Evolutionary conservation across 2,113 vertebrate species (phyloP), one percentile per base, ranked within the genome.

Genomic region (Passer domesticus): DNA sequence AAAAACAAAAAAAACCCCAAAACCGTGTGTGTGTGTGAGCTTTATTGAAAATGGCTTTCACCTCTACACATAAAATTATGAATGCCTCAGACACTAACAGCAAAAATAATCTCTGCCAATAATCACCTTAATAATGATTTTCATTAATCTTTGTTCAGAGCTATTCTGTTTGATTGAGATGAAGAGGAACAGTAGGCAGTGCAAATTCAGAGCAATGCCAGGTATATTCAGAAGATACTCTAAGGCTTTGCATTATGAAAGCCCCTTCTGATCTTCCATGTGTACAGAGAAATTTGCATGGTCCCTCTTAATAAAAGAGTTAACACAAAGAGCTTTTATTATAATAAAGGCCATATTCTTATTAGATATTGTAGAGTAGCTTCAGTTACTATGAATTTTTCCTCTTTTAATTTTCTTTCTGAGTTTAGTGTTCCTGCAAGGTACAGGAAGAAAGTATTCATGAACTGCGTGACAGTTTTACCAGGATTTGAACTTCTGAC

Each of bases 101-200:
- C 22, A 94, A 81, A 95, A 95, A 69, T 90, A 93, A 96, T 96
- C 79, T 95, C 68, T 60, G 30, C 1, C 13, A 96, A 67, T 94
- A 94, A 95, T 96, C 93, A 86, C 60, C 60, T 85, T 90, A 93
- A 93, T 94, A 94, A 95, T 70, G 68, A 88, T 86, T 95, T 97
- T 93, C 85, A 88, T 95, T 94, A 95, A 70, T 91, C 90, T 90
- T 94, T 93, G 60, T 90, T 94, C 88, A 90, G 90, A 92, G 63
- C 47, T 86, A 62, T 94, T 90, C 55, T 70, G 56, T 94, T 96
- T 95, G 92, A 94, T 77, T 90, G 79, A 83, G 95, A 95, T 93
- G 90, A 97, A 92, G 91, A 92, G 72, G 72, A 95, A 77, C 87
- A 91, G 90, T 88, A 93, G 91, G 87, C 78, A 86, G 47, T 60